Evolutionary conservation across 2,888 invertebrate species (phyloP).

Genomic region (Dicycla oo): DNA sequence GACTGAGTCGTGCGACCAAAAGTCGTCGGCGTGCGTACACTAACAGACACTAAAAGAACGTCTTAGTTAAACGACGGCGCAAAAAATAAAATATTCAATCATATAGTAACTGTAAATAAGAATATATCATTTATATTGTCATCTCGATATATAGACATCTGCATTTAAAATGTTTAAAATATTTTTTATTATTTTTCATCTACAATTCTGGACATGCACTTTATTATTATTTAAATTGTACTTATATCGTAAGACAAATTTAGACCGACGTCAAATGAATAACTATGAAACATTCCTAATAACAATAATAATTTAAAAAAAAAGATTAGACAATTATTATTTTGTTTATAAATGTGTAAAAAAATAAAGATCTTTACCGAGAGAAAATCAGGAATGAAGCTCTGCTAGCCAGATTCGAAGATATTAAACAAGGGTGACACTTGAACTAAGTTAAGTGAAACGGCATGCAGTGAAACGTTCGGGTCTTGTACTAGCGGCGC

Average conservation of each 20-base stretch:
- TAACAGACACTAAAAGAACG: conserved; percentile 63
- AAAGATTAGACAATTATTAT: conserved; percentile 61
- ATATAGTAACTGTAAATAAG: conserved; percentile 87
- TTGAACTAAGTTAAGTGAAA: conserved; percentile 28
- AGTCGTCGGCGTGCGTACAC: conserved; percentile 51
- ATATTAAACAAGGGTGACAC: conserved; percentile 41
- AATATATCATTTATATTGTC: conserved; percentile 88
- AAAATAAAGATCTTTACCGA: conserved; percentile 89
- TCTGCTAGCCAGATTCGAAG: conserved; percentile 73
- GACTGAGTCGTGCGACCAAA: conserved; percentile 30
- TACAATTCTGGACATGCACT: conserved; percentile 86
- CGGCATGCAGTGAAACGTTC: conserved; percentile 38
- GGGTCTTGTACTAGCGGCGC: conserved; percentile 35
- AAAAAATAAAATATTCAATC: conserved; percentile 76
- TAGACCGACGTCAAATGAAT: conserved; percentile 85
- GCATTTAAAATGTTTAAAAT: conserved; percentile 86
- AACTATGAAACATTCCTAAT: conserved; percentile 77
- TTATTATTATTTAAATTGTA: conserved; percentile 84
- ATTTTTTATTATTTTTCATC: conserved; percentile 77
- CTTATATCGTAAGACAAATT: conserved; percentile 86
- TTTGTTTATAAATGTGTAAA: conserved; percentile 84
- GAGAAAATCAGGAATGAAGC: conserved; percentile 86
- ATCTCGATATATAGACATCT: conserved; percentile 88
- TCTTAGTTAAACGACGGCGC: conserved; percentile 69
- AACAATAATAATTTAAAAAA: too few relatives aligned